These are phyloP conservation scores for Echeneis naucrates DNA, from an alignment of 2,797 vertebrate species.

Conservation along the genomic window DNA sequence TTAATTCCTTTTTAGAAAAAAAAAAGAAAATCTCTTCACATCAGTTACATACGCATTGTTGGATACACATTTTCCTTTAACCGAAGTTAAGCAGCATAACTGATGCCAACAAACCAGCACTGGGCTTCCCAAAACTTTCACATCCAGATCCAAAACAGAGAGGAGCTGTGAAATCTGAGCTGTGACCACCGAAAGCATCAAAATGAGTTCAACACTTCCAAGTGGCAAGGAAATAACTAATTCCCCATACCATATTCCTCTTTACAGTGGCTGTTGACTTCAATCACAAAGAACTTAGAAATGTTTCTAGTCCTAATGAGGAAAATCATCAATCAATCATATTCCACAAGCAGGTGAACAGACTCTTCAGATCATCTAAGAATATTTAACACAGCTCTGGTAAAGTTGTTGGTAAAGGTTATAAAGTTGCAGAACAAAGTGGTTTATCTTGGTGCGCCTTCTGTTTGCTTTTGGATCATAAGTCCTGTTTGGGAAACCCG, in stretches of 20 bases:
- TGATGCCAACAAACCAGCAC: conserved; percentile 60
- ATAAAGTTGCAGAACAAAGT: conserved; percentile 14
- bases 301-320: conserved; percentile 5
- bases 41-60: conserved; percentile 77
- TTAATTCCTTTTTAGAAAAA: conserved; percentile 76
- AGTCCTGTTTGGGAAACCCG: conserved; percentile 49
- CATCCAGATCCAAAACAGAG: conserved; percentile 24
- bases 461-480: conserved; percentile 49
- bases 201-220: neutral
- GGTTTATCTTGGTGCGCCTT: conserved; percentile 32
- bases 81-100: conserved; percentile 68
- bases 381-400: conserved; percentile 8
- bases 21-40: conserved; percentile 71
- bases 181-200: neutral
- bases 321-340: conserved; percentile 2
- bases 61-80: conserved; percentile 63
- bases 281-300: conserved; percentile 2
- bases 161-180: conserved; percentile 11
- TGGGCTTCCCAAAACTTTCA: conserved; percentile 52
- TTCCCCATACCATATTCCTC: conserved; percentile 1
- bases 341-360: conserved; percentile 13
- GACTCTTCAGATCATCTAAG: neutral
- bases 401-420: neutral
- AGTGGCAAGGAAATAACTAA: neutral
- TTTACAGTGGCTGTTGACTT: neutral